Evolutionary conservation across 2,888 invertebrate species (phyloP), one percentile per base, ranked within the genome.

Genomic region (Tipula lateralis): DNA sequence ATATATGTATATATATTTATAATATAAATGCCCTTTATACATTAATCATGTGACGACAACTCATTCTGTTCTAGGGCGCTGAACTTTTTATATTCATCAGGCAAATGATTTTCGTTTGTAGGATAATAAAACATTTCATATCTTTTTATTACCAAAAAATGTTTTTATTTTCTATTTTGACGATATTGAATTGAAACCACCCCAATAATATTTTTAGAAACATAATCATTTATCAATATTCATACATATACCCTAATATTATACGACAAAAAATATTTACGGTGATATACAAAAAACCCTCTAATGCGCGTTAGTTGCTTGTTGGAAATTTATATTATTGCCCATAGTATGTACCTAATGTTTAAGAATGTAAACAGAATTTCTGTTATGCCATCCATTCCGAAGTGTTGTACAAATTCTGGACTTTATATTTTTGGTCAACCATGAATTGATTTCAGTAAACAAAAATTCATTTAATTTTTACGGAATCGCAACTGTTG

Each of bases 101-200:
- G 19, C 9, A 66, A 66, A 66, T 66, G 66, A 1, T 66, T 44
- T 66, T 24, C 66, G 66, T 66, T 66, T 9, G 66, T 66, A 24
- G 24, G 66, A 66, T 66, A 66, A 66, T 66, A 66, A 66, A 66
- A 66, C 66, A 66, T 66, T 66, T 66, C 66, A 24, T 66, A 66
- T 66, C 19, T 66, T 24, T 66, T 66, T 66, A 66, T 66, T 66
- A 66, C 66, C 19, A 66, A 24, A 66, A 66, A 24, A 9, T 66
- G 16, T 44, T 44, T 44, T 44, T 44, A 44, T n/a, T 44, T 44
- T 44, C 44, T 44, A 66, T 66, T 66, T 66, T 66, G 24, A 24
- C 24, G 12, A 66, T 66, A 66, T 66, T 66, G 66, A 66, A 66
- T 66, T 66, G 66, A 66, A 66, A 66, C 66, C 66, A 66, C 66